phyloP scores from a whole-genome alignment of 2,797 vertebrate species.

The Bucorvus abyssinicus region DNA sequence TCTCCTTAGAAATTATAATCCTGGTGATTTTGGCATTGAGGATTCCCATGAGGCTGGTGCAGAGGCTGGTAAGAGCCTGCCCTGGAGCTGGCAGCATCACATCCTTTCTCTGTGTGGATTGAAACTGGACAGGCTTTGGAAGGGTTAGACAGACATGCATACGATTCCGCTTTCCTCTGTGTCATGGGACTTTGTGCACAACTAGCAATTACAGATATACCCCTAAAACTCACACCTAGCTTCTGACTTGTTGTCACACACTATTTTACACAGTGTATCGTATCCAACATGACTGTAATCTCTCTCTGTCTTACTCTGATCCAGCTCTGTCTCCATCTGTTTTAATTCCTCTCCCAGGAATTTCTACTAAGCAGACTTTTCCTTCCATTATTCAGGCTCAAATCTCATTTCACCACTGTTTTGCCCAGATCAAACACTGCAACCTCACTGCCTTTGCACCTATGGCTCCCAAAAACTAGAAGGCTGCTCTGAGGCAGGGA shows the following conservation, averaged over 20 bases:
- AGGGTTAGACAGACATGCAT: background rate
- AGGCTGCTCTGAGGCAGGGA: background rate
- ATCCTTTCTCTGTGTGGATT: background rate
- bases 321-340: background rate
- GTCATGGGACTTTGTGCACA: background rate
- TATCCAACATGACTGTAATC: background rate
- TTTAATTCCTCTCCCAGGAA: background rate
- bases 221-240: background rate
- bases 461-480: background rate
- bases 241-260: background rate
- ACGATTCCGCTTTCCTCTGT: background rate
- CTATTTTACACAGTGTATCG: background rate
- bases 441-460: background rate
- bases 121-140: background rate
- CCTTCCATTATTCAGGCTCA: background rate
- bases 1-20: background rate
- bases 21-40: background rate
- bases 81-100: accelerated
- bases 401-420: background rate
- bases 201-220: background rate
- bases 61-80: background rate
- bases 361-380: background rate
- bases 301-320: background rate
- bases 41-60: background rate
- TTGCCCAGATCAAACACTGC: background rate